These are phyloP conservation scores for Drosophila antonietae DNA, from an alignment of 2,888 invertebrate genomes.

Conservation along the genomic window DNA sequence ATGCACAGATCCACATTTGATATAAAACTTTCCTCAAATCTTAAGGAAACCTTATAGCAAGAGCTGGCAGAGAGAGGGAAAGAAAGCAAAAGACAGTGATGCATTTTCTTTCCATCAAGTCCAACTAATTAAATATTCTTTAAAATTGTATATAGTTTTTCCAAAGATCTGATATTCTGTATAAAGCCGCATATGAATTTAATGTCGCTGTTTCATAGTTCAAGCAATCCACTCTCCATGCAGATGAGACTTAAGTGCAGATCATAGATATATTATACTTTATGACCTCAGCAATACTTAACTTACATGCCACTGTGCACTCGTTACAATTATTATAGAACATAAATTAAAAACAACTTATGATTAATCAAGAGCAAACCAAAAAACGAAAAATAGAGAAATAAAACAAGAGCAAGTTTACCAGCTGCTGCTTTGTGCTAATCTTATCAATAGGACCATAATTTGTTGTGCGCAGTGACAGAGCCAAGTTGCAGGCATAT, in stretches of 20 bases:
- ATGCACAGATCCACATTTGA: not conserved
- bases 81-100: too few species aligned
- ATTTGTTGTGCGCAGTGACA: constrained; percentile 65
- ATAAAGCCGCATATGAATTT: too few species aligned
- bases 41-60: not conserved
- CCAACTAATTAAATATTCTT: too few species aligned
- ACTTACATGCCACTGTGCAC: not conserved
- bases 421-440: constrained; percentile 26
- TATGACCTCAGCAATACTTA: not conserved
- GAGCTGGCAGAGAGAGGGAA: not conserved
- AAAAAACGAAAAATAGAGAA: not conserved
- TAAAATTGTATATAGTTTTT: too few species aligned
- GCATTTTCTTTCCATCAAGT: too few species aligned
- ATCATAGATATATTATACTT: not conserved
- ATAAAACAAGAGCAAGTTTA: constrained; percentile 14
- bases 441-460: constrained; percentile 78
- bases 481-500: constrained; percentile 15
- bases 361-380: constrained; percentile 46
- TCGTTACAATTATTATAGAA: constrained; percentile 1
- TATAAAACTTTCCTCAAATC: not conserved
- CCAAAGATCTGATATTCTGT: too few species aligned
- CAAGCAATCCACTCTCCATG: not conserved
- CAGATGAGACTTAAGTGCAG: not conserved
- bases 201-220: not conserved
- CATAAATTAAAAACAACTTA: constrained; percentile 26